Evolutionary conservation across 2,888 invertebrate genomes (phyloP).

Genomic region (Enoplolaimus lenunculus): DNA sequence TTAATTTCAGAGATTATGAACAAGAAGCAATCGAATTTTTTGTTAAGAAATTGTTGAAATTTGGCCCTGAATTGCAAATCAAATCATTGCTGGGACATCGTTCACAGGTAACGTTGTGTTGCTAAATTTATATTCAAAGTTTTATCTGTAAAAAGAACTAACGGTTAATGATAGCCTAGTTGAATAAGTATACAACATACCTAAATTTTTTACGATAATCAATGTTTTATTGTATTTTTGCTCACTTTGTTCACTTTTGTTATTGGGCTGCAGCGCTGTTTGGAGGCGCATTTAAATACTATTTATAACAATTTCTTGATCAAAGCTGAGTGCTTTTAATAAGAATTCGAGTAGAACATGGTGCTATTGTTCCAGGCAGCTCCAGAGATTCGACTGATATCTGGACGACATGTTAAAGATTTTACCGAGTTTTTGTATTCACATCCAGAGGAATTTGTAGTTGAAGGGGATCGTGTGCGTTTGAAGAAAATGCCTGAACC

Average conservation of each 20-base stretch:
- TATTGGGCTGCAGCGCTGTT: no score
- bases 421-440: conserved; percentile 73
- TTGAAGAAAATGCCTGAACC: conserved; percentile 39
- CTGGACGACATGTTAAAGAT: conserved; percentile 80
- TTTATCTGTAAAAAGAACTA: no score
- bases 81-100: conserved; percentile 75
- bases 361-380: conserved; percentile 68
- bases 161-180: no score
- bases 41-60: conserved; percentile 79
- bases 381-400: conserved; percentile 88
- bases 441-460: conserved; percentile 68
- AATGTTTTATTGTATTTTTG: no score
- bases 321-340: no score
- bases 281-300: no score
- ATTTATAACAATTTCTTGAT: no score
- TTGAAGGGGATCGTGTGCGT: conserved; percentile 45
- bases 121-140: no score
- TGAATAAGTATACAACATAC: no score
- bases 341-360: no score
- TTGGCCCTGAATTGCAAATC: conserved; percentile 89
- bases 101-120: conserved; percentile 42
- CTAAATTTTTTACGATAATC: no score
- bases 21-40: conserved; percentile 96
- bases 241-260: no score
- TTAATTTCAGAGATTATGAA: conserved; percentile 59